Percentiles rank a stretch among this genome's conserved stretches.
Evolutionary conservation across 2,797 vertebrate genomes (phyloP).

Genomic region (Salarias fasciatus): DNA sequence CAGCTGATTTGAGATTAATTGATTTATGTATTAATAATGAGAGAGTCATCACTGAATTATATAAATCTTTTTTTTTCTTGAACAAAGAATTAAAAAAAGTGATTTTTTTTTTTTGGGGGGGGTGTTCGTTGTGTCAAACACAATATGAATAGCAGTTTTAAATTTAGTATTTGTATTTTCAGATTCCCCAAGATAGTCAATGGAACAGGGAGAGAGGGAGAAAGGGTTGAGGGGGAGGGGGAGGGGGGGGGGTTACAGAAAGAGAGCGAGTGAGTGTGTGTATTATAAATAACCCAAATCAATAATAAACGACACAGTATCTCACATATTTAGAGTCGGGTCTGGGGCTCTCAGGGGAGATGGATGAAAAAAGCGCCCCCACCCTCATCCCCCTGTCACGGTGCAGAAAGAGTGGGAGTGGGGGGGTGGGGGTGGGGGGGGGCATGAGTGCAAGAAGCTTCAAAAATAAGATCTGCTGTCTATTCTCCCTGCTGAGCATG

Average conservation of each 20-base stretch:
- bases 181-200: constrained; percentile 36
- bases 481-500: constrained; percentile 29
- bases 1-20: too few species aligned
- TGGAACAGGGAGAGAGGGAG: neutral
- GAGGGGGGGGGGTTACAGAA: neutral
- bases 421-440: too few species aligned
- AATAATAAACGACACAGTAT: constrained; percentile 83
- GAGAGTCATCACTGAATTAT: too few species aligned
- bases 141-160: constrained; percentile 3
- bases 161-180: constrained; percentile 30
- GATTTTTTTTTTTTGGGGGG: neutral
- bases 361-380: constrained; percentile 59
- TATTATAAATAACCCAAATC: constrained; percentile 85
- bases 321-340: constrained; percentile 78
- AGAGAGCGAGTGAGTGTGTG: constrained; percentile 31
- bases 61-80: too few species aligned
- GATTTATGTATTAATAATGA: too few species aligned
- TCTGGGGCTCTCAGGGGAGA: constrained; percentile 65
- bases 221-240: neutral
- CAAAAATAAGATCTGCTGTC: constrained; percentile 51
- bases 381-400: constrained; percentile 17
- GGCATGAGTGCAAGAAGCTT: constrained; percentile 30
- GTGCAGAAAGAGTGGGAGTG: constrained; percentile 1
- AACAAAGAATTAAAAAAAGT: neutral
- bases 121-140: neutral